Evolutionary conservation across 2,113 vertebrate genomes (phyloP).

Genomic region (Hemichromis elongatus): DNA sequence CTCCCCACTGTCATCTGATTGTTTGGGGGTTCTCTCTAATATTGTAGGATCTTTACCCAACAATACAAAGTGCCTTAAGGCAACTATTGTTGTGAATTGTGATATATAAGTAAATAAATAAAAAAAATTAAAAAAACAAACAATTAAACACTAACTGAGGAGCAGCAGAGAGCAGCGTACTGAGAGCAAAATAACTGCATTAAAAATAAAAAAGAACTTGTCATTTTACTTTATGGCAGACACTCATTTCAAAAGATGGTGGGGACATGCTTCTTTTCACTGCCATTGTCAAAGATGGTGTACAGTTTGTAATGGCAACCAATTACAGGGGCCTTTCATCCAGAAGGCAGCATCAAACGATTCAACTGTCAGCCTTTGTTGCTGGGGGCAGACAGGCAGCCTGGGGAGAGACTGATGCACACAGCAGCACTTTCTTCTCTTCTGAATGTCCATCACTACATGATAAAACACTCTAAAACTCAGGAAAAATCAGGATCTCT

Average conservation of each 20-base stretch:
- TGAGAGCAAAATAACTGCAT: neutral
- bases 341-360: constrained; percentile 42
- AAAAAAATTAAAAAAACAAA: neutral
- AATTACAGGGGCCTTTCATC: constrained; percentile 66
- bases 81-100: neutral
- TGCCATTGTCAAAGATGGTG: constrained; percentile 23
- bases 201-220: constrained; percentile 5
- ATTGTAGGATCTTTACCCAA: neutral
- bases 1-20: neutral
- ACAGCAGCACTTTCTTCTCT: constrained; percentile 6
- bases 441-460: neutral
- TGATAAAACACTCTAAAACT: constrained; percentile 20
- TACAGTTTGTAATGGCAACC: constrained; percentile 56
- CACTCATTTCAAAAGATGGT: neutral
- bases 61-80: neutral
- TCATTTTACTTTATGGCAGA: constrained; percentile 9
- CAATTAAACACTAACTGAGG: neutral
- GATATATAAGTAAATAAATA: neutral
- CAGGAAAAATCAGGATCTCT: constrained; percentile 4
- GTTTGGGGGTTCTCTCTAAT: neutral
- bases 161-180: neutral
- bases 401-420: constrained; percentile 8
- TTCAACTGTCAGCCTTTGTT: constrained; percentile 48
- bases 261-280: neutral
- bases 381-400: constrained; percentile 18